A percentile compares a stretch with the other conserved stretches of the same genome.
Conservation (phyloP, 2,888 invertebrate genomes). For the Meandrusa payeni region DNA sequence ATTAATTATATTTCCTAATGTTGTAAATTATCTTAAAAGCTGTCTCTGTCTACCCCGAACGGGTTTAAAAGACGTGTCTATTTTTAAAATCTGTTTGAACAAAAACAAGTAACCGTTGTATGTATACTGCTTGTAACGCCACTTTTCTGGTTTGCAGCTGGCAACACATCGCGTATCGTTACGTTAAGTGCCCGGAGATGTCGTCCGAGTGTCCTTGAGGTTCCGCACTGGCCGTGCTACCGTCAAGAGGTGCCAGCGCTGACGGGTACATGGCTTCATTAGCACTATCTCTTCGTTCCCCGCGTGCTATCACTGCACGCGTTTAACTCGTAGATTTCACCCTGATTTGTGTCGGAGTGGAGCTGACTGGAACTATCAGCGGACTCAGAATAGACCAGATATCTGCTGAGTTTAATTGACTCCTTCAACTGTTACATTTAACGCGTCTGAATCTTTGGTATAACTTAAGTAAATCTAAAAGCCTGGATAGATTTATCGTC, state of each 20-base stretch:
- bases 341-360: constrained; percentile 36
- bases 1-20: no score
- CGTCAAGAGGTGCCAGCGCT: constrained; percentile 63
- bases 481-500: no score
- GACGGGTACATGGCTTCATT: constrained; percentile 76
- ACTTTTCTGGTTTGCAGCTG: neutral
- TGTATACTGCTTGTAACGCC: no score
- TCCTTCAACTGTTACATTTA: constrained; percentile 19
- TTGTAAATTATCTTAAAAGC: no score
- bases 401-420: constrained; percentile 36
- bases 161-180: constrained; percentile 17
- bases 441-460: no score
- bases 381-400: constrained; percentile 47
- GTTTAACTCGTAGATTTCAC: constrained; percentile 65
- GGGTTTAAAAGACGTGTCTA: no score
- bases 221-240: constrained; percentile 59
- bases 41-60: no score
- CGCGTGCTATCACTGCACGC: constrained; percentile 64
- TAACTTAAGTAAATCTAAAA: no score
- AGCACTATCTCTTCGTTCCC: constrained; percentile 62
- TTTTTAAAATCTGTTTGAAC: no score
- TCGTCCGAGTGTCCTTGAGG: constrained; percentile 60
- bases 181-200: constrained; percentile 58
- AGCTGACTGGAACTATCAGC: constrained; percentile 35
- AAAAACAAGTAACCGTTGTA: no score